phyloP scores from a whole-genome alignment of 2,797 vertebrate species.

The Gila robusta region DNA sequence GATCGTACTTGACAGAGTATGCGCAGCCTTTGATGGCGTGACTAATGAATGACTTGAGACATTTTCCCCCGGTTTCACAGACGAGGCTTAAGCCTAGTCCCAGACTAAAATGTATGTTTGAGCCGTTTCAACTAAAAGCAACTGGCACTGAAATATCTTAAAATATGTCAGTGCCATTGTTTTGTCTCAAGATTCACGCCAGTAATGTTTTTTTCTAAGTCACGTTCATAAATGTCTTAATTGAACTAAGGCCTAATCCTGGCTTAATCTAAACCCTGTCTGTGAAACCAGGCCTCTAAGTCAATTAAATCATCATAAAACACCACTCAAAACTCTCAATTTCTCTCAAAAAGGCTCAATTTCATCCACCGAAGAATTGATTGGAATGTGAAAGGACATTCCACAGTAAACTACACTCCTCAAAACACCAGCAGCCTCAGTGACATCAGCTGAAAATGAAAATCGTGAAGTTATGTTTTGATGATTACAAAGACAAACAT shows the following conservation, averaged over 20 bases:
- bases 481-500: not conserved
- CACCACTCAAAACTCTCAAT: no score
- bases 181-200: no score
- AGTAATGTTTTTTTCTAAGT: not conserved
- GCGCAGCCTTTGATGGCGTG: no score
- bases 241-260: no score
- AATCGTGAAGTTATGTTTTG: not conserved
- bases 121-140: no score
- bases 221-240: no score
- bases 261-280: no score
- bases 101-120: no score
- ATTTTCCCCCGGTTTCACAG: not conserved
- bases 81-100: no score
- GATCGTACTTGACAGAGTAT: no score
- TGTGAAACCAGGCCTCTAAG: not conserved
- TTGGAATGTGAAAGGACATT: not conserved
- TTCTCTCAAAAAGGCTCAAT: not conserved
- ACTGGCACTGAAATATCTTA: no score
- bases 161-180: no score
- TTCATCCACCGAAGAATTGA: not conserved
- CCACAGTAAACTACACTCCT: not conserved
- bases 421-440: not conserved
- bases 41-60: not conserved
- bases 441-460: not conserved
- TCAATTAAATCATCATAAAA: not conserved